Evolutionary conservation across 2,888 invertebrate species (phyloP).

Genomic region (Netelia inedita): DNA sequence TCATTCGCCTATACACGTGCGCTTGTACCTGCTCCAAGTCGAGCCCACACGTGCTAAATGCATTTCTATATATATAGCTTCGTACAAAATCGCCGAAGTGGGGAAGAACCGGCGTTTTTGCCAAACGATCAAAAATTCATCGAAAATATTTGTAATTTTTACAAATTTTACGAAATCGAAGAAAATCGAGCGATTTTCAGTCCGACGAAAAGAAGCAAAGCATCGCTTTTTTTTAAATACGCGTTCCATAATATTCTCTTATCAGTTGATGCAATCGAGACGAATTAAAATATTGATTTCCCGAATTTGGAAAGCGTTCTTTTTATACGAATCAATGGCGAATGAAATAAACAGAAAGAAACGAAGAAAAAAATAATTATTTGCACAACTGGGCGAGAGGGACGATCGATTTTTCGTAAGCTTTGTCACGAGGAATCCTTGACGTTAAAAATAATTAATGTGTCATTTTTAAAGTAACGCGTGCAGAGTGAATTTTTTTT

Average conservation of each 20-base stretch:
- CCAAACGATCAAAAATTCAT: no score
- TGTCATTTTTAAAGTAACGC: not conserved
- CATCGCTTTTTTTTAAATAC: not conserved
- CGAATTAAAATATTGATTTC: no score
- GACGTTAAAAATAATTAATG: not conserved
- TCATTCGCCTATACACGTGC: constrained; percentile 54
- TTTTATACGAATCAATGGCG: no score
- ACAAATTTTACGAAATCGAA: not conserved
- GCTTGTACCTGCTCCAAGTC: constrained; percentile 25
- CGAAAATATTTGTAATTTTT: no score
- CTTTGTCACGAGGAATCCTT: not conserved
- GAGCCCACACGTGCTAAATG: not conserved
- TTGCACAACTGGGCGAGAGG: not conserved
- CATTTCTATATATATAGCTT: no score
- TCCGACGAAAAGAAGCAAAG: not conserved
- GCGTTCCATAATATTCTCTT: not conserved
- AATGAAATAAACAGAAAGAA: no score
- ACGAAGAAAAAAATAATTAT: not conserved
- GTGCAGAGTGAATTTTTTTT: no score
- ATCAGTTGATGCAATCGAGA: not conserved
- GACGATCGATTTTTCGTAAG: not conserved
- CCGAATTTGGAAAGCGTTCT: no score
- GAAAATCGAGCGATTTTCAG: not conserved
- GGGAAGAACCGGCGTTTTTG: no score
- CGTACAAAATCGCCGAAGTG: no score